Evolutionary conservation across 2,113 vertebrate species (phyloP).

Genomic region (Ptilonorhynchus violaceus): DNA sequence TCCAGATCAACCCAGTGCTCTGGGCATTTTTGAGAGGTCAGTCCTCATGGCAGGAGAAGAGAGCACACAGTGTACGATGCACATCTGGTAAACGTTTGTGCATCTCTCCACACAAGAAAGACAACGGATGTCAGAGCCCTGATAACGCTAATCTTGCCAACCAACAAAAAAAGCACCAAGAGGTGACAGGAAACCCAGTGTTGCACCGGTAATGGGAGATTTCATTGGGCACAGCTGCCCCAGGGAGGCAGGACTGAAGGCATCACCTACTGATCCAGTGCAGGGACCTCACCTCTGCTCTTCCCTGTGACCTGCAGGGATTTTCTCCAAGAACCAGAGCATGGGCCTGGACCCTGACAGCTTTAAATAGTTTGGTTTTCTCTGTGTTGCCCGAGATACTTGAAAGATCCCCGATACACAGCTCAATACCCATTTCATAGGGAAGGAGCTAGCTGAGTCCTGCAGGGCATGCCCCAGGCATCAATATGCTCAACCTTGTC

Average conservation of each 20-base stretch:
- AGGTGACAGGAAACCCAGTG: background rate
- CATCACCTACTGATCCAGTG: fast-evolving
- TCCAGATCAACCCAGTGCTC: background rate
- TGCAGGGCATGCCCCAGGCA: background rate
- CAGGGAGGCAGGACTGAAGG: background rate
- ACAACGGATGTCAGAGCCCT: background rate
- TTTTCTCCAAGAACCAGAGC: background rate
- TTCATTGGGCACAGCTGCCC: background rate
- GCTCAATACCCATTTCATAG: background rate
- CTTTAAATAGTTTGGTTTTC: background rate
- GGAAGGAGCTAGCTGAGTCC: background rate
- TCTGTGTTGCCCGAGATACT: no score
- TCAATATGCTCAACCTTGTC: fast-evolving
- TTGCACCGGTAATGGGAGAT: background rate
- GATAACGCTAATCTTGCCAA: background rate
- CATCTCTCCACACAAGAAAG: background rate
- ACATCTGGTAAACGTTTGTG: background rate
- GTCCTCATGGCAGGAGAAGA: background rate
- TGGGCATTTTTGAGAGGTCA: background rate
- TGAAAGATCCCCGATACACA: background rate
- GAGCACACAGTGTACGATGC: background rate
- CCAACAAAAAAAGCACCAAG: background rate
- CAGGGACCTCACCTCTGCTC: background rate
- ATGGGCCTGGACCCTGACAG: background rate
- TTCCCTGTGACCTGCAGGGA: fast-evolving